A percentile compares a stretch with the other conserved stretches of the same genome.
phyloP scores from a whole-genome alignment of 2,888 invertebrate species.

The Pherbina coryleti region DNA sequence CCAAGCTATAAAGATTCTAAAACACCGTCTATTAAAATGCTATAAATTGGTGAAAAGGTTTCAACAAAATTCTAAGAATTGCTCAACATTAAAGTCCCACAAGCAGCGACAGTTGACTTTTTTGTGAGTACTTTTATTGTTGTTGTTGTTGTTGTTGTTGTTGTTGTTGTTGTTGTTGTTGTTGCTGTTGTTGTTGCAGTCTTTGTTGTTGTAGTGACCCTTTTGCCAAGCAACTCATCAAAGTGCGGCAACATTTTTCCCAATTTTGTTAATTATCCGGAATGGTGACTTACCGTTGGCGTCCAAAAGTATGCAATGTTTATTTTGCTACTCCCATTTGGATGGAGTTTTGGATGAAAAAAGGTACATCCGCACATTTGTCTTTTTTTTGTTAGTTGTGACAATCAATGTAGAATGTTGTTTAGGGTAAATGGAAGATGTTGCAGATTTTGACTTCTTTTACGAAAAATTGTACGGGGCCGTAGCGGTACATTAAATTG shows the following conservation, averaged over 20 bases:
- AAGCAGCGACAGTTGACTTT: not conserved
- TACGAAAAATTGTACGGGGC: no score
- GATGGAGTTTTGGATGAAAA: no score
- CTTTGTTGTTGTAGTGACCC: not conserved
- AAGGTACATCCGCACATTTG: no score
- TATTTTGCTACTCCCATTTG: not conserved
- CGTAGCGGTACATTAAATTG: no score
- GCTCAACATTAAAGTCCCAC: not conserved
- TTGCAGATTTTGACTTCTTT: no score
- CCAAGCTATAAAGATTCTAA: not conserved
- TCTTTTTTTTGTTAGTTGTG: no score
- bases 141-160: not conserved
- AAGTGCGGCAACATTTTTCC: not conserved
- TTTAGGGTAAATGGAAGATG: no score
- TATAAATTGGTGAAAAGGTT: not conserved
- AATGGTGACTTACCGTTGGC: not conserved
- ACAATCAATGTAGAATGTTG: no score
- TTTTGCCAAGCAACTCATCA: not conserved
- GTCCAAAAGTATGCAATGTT: not conserved
- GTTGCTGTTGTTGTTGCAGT: not conserved
- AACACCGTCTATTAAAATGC: slow-evolving; percentile 2
- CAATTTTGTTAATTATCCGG: not conserved
- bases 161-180: not conserved
- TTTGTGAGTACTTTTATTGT: not conserved
- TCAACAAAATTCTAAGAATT: not conserved